These are phyloP conservation scores for Lophotis ruficrista DNA, from an alignment of 2,113 vertebrate species.

Conservation along the genomic window DNA sequence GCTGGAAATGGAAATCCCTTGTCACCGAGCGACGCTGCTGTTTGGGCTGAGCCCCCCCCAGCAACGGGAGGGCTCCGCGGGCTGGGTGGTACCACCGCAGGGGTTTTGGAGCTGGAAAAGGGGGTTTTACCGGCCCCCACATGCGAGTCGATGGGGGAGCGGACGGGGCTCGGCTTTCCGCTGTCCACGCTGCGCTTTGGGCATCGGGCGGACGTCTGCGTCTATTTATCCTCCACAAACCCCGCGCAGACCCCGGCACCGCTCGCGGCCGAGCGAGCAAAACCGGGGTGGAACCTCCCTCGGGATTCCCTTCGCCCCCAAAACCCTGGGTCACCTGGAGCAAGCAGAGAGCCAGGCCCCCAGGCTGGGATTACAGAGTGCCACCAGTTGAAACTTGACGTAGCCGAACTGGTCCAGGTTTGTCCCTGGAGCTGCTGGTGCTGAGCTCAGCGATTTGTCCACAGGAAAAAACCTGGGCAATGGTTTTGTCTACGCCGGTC, in stretches of 20 bases:
- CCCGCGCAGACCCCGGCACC: fast-evolving
- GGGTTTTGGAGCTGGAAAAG: not conserved
- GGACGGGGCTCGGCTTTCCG: not conserved
- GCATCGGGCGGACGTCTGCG: not conserved
- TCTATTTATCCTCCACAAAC: no score
- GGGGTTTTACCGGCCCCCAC: fast-evolving
- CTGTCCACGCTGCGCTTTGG: fast-evolving
- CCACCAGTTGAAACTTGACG: not conserved
- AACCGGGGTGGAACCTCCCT: not conserved
- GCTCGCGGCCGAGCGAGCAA: fast-evolving
- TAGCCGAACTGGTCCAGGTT: not conserved
- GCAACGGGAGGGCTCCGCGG: not conserved
- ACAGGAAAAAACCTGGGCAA: not conserved
- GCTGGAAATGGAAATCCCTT: conserved; percentile 28
- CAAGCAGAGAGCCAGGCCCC: not conserved
- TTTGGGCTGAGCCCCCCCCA: not conserved
- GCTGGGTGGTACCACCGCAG: not conserved
- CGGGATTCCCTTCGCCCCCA: fast-evolving
- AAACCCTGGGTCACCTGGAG: not conserved
- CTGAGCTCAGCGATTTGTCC: not conserved
- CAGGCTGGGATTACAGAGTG: not conserved
- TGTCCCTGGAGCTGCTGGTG: not conserved
- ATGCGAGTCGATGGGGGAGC: fast-evolving
- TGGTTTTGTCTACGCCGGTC: not conserved
- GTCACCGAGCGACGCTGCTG: not conserved